Evolutionary conservation across 2,797 vertebrate species (phyloP), one percentile per base, ranked within the genome.

Genomic region (Sebastes dallii): DNA sequence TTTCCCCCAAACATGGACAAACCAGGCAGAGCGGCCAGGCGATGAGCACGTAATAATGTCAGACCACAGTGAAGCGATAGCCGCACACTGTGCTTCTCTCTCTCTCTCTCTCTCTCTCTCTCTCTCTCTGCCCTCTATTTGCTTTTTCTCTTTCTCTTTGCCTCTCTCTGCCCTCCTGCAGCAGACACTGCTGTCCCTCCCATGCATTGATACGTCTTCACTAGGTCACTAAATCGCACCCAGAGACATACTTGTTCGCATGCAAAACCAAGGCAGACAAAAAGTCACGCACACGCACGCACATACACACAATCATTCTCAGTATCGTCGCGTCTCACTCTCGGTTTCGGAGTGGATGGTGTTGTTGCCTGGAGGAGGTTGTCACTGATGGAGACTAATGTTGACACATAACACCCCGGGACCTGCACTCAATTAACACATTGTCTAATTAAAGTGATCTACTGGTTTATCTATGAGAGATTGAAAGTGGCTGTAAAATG

Each of bases 401-500:
- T 94, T 94, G 93, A 94, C 94, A 92, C 88, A 90, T 93, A 86
- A 69, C 86, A 93, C 93, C 86, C 85, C 79, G 83, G 91, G 92
- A 96, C 92, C 91, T 83, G 88, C 89, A 91, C 87, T 95, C 92
- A 95, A 95, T 96, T 94, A 95, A 94, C 94, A 95, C 92, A 80
- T 89, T 94, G 94, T 94, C 94, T 95, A 95, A 96, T 96, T 94
- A 94, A 95, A 95, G 93, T 92, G 91, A 95, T 94, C 89, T 91
- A 94, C 81, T 83, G 91, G 84, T 91, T 91, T 93, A 92, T 93
- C 89, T 84, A 88, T 87, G 86, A 87, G 88, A 89, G 87, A 92
- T 88, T 91, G 84, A 84, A 89, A 87, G 86, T 83, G 83, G 89
- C 84, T 85, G 60, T 94, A 87, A 95, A 96, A 93, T 65, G 75